Evolutionary conservation across 2,888 invertebrate species (phyloP).

Genomic region (Pemphredon lugubris): DNA sequence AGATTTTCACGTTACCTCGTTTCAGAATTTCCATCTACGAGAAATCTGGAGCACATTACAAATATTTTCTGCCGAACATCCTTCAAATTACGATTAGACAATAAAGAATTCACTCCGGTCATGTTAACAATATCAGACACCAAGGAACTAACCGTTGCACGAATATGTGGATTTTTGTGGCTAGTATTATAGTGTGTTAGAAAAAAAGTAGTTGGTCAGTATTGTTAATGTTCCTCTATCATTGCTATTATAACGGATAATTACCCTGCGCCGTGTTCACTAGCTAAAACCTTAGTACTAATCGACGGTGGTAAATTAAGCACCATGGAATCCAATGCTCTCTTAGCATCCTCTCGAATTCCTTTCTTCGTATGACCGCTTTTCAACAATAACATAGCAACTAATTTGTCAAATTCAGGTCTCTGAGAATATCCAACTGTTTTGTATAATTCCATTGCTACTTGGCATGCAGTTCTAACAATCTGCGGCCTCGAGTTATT

Average conservation of each 20-base stretch:
- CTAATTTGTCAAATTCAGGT: constrained; percentile 64
- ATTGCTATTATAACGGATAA: not conserved
- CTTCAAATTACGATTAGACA: constrained; percentile 45
- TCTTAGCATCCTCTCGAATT: constrained; percentile 58
- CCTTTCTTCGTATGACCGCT: constrained; percentile 57
- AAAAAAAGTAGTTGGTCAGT: not conserved
- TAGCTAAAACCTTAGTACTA: constrained; percentile 51
- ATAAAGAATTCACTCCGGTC: constrained; percentile 49
- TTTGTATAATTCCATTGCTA: constrained; percentile 59
- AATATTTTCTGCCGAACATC: constrained; percentile 54
- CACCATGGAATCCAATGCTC: constrained; percentile 61
- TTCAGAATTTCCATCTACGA: constrained; percentile 58
- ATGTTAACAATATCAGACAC: constrained; percentile 49
- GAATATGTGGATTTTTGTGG: constrained; percentile 60
- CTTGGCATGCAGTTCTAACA: constrained; percentile 58
- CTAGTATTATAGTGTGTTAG: constrained; percentile 26
- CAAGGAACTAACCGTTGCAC: constrained; percentile 58
- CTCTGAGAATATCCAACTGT: constrained; percentile 57
- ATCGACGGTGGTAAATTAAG: constrained; percentile 46
- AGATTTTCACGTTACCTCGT: constrained; percentile 61
- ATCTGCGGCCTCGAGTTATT: constrained; percentile 58
- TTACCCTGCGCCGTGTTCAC: constrained; percentile 46
- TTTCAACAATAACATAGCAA: constrained; percentile 53
- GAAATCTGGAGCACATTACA: constrained; percentile 54
- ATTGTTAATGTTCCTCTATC: too few species aligned